These are phyloP conservation scores for Vulpes ferrilata DNA, from an alignment of 2,113 vertebrate genomes.

Conservation along the genomic window DNA sequence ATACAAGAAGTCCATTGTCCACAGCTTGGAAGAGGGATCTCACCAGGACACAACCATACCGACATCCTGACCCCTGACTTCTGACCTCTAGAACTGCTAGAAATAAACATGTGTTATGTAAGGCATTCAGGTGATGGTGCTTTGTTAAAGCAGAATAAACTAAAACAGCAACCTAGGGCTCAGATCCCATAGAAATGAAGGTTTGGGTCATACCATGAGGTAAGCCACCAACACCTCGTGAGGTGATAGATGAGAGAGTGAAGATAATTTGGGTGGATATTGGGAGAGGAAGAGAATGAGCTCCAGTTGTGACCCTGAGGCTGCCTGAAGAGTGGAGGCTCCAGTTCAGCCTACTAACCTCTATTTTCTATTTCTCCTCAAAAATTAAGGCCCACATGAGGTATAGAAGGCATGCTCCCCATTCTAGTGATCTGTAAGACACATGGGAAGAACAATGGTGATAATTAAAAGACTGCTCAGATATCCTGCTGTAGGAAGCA, in stretches of 20 bases:
- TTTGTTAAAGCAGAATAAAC: neutral
- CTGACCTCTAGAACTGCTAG: neutral
- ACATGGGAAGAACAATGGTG: neutral
- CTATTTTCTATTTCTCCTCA: neutral
- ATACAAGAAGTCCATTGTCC: neutral
- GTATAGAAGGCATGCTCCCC: neutral
- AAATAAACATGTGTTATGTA: neutral
- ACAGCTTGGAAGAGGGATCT: neutral
- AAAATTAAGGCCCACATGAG: neutral
- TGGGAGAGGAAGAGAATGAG: neutral
- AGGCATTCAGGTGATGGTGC: neutral
- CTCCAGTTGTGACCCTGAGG: neutral
- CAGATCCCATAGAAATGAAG: neutral
- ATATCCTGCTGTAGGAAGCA: neutral
- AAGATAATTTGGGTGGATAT: neutral
- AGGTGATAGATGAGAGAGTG: neutral
- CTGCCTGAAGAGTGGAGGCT: neutral
- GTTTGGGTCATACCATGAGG: neutral
- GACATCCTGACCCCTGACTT: neutral
- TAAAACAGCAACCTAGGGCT: neutral
- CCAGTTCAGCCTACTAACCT: neutral
- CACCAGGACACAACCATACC: neutral
- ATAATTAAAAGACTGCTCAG: neutral
- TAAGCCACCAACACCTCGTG: neutral
- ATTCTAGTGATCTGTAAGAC: neutral